phyloP scores from a whole-genome alignment of 2,797 vertebrate genomes.

The Sciurus vulgaris region DNA sequence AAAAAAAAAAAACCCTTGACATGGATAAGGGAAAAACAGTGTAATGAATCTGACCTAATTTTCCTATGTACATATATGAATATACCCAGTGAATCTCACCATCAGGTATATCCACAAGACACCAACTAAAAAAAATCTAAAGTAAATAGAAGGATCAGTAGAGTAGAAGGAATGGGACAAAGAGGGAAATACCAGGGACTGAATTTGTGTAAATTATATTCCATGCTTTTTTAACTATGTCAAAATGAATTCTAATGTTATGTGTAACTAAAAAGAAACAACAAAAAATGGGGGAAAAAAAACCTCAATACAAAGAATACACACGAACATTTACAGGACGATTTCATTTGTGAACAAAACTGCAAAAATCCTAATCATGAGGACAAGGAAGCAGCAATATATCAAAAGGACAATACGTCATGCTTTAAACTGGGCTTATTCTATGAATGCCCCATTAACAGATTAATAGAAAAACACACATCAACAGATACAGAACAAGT shows the following conservation, averaged over 20 bases:
- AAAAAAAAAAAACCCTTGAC: neutral
- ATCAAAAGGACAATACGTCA: neutral
- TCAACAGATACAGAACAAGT: neutral
- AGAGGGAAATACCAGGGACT: too few species aligned
- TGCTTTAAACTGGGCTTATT: neutral
- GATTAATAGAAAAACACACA: neutral
- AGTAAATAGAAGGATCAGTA: too few species aligned
- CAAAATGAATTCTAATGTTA: too few species aligned
- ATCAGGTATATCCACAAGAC: too few species aligned
- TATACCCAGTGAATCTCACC: too few species aligned
- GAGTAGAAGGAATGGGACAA: too few species aligned
- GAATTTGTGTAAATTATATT: too few species aligned
- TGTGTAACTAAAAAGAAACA: too few species aligned
- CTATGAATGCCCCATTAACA: neutral
- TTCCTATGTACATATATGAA: too few species aligned
- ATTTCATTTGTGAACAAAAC: slow-evolving; percentile 14
- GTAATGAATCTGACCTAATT: too few species aligned
- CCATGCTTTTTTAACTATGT: too few species aligned
- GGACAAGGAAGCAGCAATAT: neutral
- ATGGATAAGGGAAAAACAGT: neutral
- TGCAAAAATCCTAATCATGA: slow-evolving; percentile 1
- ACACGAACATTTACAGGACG: neutral
- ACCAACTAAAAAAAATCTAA: neutral
- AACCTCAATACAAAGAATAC: neutral
- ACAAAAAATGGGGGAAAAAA: too few species aligned